Evolutionary conservation across 2,888 invertebrate species (phyloP), one percentile per base, ranked within the genome.

Genomic region (Aethes cnicana): DNA sequence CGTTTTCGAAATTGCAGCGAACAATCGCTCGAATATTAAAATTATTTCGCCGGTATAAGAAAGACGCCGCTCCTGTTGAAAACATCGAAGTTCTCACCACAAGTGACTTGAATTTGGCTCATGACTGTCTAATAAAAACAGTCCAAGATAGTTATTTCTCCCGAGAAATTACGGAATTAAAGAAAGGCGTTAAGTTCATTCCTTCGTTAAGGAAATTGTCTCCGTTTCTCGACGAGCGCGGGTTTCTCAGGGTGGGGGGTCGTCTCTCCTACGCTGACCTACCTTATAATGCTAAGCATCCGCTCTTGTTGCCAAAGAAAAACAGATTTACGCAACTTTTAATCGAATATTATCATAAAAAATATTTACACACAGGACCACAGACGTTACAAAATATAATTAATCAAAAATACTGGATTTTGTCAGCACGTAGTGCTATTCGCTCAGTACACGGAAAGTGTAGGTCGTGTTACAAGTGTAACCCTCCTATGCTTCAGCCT

Each of bases 361-460:
- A 28, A 28, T 28, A 28, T 28, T 28, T 28, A 28, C 28, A 28
- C n/a, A 9, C 28, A 28, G 28, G 43, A 43, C 44, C 44, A n/a
- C 21, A 35, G 1, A 17, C 33, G 3, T 46, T 35, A 9, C 46
- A 46, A 25, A 25, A 16, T 11, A 46, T 46, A 9, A 2, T 35
- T n/a, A 20, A 5, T 9, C 18, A 28, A 30, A 25, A 26, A 11
- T 47, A 36, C 20, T 47, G 47, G 47, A 28, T 47, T 16, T 37
- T 28, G n/a, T n/a, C n/a, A n/a, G n/a, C n/a, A n/a, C n/a, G n/a
- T n/a, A n/a, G n/a, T n/a, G n/a, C n/a, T n/a, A 36, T 47, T 5
- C 23, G 47, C 4, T 47, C 47, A 9, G 21, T 37, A 4, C 17
- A 37, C 8, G 9, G 20, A 12, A 47, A 47, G 28, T 47, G 36